Evolutionary conservation across 2,797 vertebrate genomes (phyloP).

Genomic region (Lacerta bilineata): DNA sequence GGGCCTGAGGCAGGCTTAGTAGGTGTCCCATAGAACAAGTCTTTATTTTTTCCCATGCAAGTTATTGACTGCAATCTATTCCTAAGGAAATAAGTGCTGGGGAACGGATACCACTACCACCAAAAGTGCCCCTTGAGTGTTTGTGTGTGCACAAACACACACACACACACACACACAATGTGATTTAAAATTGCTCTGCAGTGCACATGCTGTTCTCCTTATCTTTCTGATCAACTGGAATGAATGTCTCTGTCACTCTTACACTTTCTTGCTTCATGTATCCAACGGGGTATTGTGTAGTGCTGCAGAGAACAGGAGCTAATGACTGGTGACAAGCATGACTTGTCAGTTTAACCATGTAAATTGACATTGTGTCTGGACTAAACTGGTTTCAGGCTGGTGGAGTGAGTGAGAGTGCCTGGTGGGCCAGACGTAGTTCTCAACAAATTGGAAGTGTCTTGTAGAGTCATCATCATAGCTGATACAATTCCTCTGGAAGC

Average conservation of each 20-base stretch:
- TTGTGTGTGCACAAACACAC: background rate
- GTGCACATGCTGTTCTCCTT: background rate
- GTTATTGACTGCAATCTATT: background rate
- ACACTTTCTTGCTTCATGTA: conserved; percentile 57
- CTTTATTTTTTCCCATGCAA: background rate
- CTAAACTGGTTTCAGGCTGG: conserved; percentile 82
- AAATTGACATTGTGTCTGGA: conserved; percentile 83
- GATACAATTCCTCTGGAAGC: conserved; percentile 20
- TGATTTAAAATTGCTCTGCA: background rate
- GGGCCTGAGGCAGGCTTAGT: background rate
- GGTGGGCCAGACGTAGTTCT: conserved; percentile 69
- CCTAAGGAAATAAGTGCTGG: background rate
- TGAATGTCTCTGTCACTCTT: conserved; percentile 39
- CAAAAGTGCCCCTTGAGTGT: background rate
- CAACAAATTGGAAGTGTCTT: conserved; percentile 69
- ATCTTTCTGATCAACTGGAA: conserved; percentile 16
- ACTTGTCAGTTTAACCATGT: conserved; percentile 82
- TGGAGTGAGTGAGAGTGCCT: conserved; percentile 80
- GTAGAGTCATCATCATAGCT: conserved; percentile 41
- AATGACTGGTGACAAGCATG: conserved; percentile 82
- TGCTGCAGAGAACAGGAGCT: conserved; percentile 80
- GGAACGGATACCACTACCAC: background rate
- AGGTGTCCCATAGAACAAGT: background rate
- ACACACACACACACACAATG: too few species aligned
- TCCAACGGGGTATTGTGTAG: conserved; percentile 16